Evolutionary conservation across 2,888 invertebrate genomes (phyloP), one percentile per base, ranked within the genome.

Genomic region (Pristionchus fissidentatus): DNA sequence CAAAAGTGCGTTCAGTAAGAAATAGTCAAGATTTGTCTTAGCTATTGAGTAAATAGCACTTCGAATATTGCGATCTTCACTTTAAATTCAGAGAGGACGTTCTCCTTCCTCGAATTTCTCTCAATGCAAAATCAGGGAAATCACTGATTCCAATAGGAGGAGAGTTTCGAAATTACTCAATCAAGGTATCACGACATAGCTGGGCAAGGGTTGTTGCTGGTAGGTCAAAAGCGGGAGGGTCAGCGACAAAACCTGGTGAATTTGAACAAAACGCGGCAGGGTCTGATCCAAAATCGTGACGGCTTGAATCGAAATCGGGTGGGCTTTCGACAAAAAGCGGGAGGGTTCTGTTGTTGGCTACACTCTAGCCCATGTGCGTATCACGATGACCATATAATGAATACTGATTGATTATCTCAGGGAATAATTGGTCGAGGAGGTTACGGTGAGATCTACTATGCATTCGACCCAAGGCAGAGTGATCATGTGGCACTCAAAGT

Each of bases 361-460:
- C n/a, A n/a, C n/a, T n/a, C n/a, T n/a, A n/a, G n/a, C n/a, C n/a
- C n/a, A n/a, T n/a, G n/a, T n/a, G n/a, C n/a, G n/a, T n/a, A n/a
- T n/a, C n/a, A n/a, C 8, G 26, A 60, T 26, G 62, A 26, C 8
- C 19, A 49, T 49, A 15, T 10, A 49, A 49, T 49, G 49, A 49
- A 5, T 26, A 29, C 29, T 15, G 46, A 26, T 29, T 46, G 3
- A 15, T 41, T 75, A 32, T n/a, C 46, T 13, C 0, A 82, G 82
- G 82, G 82, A 49, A 82, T 82, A 41, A 70, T 82, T 29, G 82
- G 82, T 29, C 19, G 52, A 38, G 82, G 82, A 35, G 82, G 82
- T 32, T 82, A 82, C 38, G 82, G 82, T n/a, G 82, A 82, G 66
- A 82, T 82, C 2, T 82, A 82, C n/a, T 70, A 70, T 70, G 82